Percentiles rank a stretch among this genome's conserved stretches.
phyloP scores from a whole-genome alignment of 1,140 invertebrate genomes.

The Xylocopa sonorina region DNA sequence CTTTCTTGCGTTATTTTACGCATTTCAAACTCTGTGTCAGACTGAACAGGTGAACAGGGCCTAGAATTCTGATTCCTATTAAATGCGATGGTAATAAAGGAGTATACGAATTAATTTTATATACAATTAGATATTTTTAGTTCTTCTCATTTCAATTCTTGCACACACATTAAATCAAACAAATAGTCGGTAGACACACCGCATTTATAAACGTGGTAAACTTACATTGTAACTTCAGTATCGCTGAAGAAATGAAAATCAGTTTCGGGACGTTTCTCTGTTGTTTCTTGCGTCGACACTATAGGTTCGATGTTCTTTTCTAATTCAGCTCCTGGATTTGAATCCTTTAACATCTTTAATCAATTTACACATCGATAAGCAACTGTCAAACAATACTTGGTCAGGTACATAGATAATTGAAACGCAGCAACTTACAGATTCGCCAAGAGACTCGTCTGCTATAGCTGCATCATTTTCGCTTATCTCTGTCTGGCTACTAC shows the following conservation, averaged over 20 bases:
- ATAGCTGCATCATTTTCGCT: conserved; percentile 69
- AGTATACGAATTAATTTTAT: conserved; percentile 23
- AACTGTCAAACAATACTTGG: neutral
- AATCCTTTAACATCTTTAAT: conserved; percentile 70
- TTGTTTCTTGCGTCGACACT: conserved; percentile 38
- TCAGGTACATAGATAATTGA: too few relatives aligned
- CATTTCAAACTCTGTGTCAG: conserved; percentile 96
- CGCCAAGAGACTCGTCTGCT: conserved; percentile 63
- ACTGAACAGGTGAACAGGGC: conserved; percentile 92
- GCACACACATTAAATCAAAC: too few relatives aligned
- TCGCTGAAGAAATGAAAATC: conserved; percentile 96
- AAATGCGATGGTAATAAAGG: conserved; percentile 34
- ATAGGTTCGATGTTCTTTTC: conserved; percentile 64
- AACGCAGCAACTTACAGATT: conserved; percentile 65
- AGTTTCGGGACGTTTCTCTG: conserved; percentile 78
- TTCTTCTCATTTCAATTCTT: too few relatives aligned
- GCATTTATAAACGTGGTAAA: neutral
- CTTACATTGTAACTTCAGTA: conserved; percentile 90
- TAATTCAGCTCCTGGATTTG: conserved; percentile 68
- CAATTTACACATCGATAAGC: conserved; percentile 17
- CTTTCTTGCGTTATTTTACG: conserved; percentile 84
- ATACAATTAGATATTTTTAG: neutral
- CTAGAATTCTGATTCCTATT: conserved; percentile 86
- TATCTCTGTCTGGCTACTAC: conserved; percentile 76
- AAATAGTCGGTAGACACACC: too few relatives aligned